A percentile compares a stretch with the other conserved stretches of the same genome.
Conservation (phyloP, 2,888 invertebrate species). For the Hypercompe scribonia region DNA sequence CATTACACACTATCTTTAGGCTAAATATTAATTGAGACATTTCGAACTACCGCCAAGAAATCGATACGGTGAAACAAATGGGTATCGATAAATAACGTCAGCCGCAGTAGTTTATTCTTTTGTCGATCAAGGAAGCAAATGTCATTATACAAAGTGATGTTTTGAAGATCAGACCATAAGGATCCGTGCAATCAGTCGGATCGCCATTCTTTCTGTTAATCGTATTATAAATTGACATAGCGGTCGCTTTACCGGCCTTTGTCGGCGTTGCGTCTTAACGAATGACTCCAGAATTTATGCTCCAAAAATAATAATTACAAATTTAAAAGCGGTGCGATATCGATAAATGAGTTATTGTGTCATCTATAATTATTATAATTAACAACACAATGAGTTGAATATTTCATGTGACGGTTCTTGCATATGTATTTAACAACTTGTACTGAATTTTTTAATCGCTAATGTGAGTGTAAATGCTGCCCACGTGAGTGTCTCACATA, state of each 20-base stretch:
- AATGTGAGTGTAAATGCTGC: not conserved
- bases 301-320: slow-evolving; percentile 74
- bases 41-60: slow-evolving; percentile 75
- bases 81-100: slow-evolving; percentile 65
- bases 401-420: not conserved
- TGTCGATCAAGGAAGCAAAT: slow-evolving; percentile 66
- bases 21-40: slow-evolving; percentile 86
- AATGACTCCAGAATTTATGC: slow-evolving; percentile 72
- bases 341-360: slow-evolving; percentile 43
- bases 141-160: slow-evolving; percentile 68
- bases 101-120: slow-evolving; percentile 58
- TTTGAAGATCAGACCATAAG: slow-evolving; percentile 72
- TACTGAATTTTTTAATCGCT: too few species aligned
- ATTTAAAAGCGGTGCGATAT: slow-evolving; percentile 64
- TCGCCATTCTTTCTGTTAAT: slow-evolving; percentile 83
- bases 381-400: not conserved
- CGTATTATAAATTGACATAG: slow-evolving; percentile 83
- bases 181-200: slow-evolving; percentile 76
- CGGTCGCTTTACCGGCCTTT: slow-evolving; percentile 75
- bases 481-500: too few species aligned
- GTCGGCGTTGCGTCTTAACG: slow-evolving; percentile 75
- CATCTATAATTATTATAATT: slow-evolving; percentile 21
- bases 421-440: too few species aligned
- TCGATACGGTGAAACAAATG: slow-evolving; percentile 71
- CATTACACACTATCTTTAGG: slow-evolving; percentile 83